Base-by-base conservation (phyloP, 2,113 vertebrate genomes). In the Colius striatus region DNA sequence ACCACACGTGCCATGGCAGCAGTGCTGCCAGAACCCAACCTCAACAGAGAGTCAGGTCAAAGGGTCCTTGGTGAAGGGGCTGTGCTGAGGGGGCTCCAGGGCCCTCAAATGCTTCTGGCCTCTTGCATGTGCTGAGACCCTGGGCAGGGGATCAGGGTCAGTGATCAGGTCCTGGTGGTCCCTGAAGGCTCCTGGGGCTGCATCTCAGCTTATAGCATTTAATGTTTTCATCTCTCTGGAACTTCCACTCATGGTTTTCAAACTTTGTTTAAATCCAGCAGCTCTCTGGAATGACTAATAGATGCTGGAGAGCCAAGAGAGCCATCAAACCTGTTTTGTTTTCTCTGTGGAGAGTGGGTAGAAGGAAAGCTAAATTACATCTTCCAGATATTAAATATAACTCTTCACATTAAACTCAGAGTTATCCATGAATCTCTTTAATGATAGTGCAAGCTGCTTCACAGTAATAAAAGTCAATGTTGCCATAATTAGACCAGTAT, bases 401-500 rank as follows among this genome's bases (percentile, higher is more conserved):
- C 74, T 87, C 86, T 87, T 84, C 88, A 61, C 88, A 77, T 96
- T 93, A 85, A 92, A 79, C 70, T 96, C 61, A 1, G 27, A 73
- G 74, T 92, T 94, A 91, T 83, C 95, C 90, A 38, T 94, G 94
- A 96, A 94, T 94, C 95, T 97, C 84, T 72, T 85, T 97, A 98
- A 96, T 89, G 96, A 89, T 50, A 93, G 89, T 53, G 34, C 77
- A 83, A 94, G 81, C 60, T n/a, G 27, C 92, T 76, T 25, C 94
- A 87, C 87, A 84, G 96, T 95, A 92, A 85, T 91, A 90, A 94
- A 97, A 95, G 94, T 92, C 91, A 89, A 30, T 88, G 92, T 36
- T 83, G 90, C 94, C 90, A 17, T 97, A 97, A 97, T 98, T 97
- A 98, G 96, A 87, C 68, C 41, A 34, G 88, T 78, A 95, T 95